These are phyloP conservation scores for Delichon dasypus DNA, from an alignment of 2,797 vertebrate genomes.

Conservation along the genomic window DNA sequence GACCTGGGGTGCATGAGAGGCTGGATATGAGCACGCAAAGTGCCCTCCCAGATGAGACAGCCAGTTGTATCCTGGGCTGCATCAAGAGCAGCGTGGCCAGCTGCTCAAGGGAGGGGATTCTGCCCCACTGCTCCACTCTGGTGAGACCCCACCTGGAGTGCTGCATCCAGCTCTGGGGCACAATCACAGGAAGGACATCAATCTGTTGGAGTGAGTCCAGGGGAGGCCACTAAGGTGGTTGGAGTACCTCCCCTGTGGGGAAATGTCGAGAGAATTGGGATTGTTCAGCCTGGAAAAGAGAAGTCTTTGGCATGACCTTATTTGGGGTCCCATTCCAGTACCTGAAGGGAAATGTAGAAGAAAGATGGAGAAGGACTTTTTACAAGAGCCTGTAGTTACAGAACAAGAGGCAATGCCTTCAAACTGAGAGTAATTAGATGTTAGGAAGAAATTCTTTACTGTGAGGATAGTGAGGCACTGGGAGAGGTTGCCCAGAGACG, in stretches of 20 bases:
- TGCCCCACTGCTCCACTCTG: neutral
- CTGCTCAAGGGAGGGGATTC: neutral
- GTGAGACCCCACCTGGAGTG: neutral
- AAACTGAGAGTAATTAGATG: neutral
- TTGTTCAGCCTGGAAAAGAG: neutral
- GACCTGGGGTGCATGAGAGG: no score
- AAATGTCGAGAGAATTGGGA: neutral
- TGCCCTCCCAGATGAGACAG: neutral
- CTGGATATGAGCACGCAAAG: neutral
- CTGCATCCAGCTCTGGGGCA: neutral
- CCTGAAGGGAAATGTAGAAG: neutral
- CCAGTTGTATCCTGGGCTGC: neutral
- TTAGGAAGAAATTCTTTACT: neutral
- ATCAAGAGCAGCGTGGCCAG: neutral
- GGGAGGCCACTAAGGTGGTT: neutral
- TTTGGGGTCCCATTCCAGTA: neutral
- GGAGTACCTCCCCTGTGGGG: neutral
- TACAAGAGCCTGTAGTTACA: neutral
- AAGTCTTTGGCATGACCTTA: neutral
- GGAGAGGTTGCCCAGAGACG: neutral
- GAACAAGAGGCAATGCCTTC: neutral
- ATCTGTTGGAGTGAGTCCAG: rapidly evolving
- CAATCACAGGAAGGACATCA: neutral
- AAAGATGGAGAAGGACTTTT: neutral
- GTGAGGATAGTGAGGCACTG: neutral